Evolutionary conservation across 2,888 invertebrate genomes (phyloP).

Genomic region (Drosophila buzzatii): DNA sequence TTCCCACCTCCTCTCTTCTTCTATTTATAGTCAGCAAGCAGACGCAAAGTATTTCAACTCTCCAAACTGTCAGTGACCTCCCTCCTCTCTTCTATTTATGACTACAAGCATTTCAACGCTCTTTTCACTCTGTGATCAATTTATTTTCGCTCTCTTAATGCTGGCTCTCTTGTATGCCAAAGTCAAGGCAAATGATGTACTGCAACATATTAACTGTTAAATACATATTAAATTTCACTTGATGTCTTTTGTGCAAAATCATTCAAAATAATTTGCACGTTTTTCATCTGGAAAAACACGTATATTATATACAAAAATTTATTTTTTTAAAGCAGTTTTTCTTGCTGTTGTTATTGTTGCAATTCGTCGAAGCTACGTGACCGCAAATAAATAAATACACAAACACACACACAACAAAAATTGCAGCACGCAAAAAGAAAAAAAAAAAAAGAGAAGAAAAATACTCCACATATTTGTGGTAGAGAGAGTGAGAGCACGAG

Average conservation of each 20-base stretch:
- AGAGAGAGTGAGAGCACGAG: neutral
- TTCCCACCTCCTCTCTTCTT: neutral
- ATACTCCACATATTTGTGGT: neutral
- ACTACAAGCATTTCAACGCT: neutral
- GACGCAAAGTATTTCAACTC: no score
- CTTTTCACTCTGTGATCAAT: neutral
- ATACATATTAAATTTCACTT: constrained; percentile 9
- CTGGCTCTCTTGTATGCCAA: neutral
- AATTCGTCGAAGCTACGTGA: constrained; percentile 57
- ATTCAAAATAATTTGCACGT: constrained; percentile 2
- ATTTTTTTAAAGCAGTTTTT: constrained; percentile 3
- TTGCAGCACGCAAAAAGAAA: constrained; percentile 29
- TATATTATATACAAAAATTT: neutral
- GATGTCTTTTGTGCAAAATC: neutral
- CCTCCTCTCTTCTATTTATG: neutral
- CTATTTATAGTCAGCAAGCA: neutral
- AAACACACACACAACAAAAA: constrained; percentile 12
- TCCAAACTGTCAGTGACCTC: neutral
- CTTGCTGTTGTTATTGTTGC: constrained; percentile 13
- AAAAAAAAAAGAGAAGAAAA: constrained; percentile 2
- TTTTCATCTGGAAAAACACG: neutral
- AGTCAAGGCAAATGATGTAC: neutral
- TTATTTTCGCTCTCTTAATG: neutral
- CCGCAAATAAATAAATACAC: constrained; percentile 46
- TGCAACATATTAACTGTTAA: neutral